These are phyloP conservation scores for Microdon myrmicae DNA, from an alignment of 2,888 invertebrate genomes.

Conservation along the genomic window DNA sequence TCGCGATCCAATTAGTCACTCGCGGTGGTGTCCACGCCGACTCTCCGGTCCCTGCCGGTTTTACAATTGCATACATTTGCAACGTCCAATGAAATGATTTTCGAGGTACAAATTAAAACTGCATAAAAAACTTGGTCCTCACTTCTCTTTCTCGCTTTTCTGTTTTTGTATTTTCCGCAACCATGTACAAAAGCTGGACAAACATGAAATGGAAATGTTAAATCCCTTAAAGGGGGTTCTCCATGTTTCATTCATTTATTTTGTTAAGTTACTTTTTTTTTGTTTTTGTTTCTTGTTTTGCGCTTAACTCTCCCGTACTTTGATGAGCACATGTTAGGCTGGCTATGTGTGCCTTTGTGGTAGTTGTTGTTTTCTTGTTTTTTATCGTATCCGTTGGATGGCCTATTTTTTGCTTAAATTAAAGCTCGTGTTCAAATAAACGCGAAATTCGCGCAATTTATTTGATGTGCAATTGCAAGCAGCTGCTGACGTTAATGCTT, in stretches of 20 bases:
- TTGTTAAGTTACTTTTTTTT: conserved; percentile 2
- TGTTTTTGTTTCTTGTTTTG: conserved; percentile 6
- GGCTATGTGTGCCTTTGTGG: conserved; percentile 24
- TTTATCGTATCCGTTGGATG: conserved; percentile 47
- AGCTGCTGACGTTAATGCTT: conserved; percentile 27
- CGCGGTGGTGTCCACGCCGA: background rate
- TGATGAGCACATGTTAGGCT: conserved; percentile 45
- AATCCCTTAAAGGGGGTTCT: conserved; percentile 23
- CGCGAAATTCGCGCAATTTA: conserved; percentile 52
- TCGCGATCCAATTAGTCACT: conserved; percentile 19
- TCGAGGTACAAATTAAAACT: conserved; percentile 17
- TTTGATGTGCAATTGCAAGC: conserved; percentile 53
- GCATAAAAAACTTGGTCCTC: conserved; percentile 11
- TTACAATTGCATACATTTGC: conserved; percentile 3
- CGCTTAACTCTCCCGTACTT: conserved; percentile 13
- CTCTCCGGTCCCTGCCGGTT: no score
- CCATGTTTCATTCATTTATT: conserved; percentile 2
- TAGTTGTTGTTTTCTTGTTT: conserved; percentile 2
- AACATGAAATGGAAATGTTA: conserved; percentile 14
- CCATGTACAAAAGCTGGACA: conserved; percentile 13
- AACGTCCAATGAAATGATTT: conserved; percentile 8
- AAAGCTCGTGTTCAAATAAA: conserved; percentile 53
- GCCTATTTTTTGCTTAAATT: conserved; percentile 53
- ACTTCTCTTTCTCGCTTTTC: no score
- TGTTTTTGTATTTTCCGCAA: no score